A percentile compares a stretch with the other conserved stretches of the same genome.
Conservation (phyloP, 2,113 vertebrate genomes). For the Cariama cristata region DNA sequence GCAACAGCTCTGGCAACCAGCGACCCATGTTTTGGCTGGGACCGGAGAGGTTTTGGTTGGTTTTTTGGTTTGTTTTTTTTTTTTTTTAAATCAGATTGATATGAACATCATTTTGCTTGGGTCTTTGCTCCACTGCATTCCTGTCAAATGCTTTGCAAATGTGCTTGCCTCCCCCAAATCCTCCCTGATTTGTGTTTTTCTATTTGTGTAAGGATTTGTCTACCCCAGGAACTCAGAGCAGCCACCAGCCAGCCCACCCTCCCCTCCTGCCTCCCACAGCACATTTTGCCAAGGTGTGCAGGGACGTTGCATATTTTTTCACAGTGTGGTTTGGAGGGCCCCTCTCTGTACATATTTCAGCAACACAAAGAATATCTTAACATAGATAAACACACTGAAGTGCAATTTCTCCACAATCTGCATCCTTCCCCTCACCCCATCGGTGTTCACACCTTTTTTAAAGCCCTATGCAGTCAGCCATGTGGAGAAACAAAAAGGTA, state of each 20-base stretch:
- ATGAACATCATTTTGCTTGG: background rate
- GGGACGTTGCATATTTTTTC: background rate
- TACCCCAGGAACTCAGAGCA: background rate
- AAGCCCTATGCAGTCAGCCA: background rate
- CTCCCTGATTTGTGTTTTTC: background rate
- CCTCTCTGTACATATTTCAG: background rate
- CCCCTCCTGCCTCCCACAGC: background rate
- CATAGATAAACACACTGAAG: background rate
- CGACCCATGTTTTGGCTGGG: background rate
- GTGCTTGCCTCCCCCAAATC: background rate
- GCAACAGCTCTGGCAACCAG: background rate
- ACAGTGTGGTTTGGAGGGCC: background rate
- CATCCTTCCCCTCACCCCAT: background rate
- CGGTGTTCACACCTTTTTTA: background rate
- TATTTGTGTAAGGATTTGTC: background rate
- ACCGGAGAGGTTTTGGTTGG: background rate
- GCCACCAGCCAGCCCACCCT: background rate
- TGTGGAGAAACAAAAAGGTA: slow-evolving; percentile 4
- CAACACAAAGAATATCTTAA: background rate
- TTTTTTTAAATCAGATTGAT: background rate
- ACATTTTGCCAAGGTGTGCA: background rate
- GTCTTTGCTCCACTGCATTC: background rate
- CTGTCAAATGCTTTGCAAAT: background rate
- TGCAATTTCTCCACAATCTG: background rate
- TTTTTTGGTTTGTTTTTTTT: background rate